Evolutionary conservation across 1,140 invertebrate genomes (phyloP).

Genomic region (Lepidostoma basale): DNA sequence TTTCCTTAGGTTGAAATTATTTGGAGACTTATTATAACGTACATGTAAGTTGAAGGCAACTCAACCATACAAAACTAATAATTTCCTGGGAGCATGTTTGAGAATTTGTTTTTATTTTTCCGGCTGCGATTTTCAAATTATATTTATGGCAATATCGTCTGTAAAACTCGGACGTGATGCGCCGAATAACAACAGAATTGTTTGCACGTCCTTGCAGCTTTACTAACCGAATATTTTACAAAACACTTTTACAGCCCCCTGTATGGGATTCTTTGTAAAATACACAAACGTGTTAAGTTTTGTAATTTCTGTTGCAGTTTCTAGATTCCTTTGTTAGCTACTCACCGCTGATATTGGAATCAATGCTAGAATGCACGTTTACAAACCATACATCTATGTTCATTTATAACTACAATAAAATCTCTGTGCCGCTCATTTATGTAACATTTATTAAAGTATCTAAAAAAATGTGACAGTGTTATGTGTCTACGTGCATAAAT

Average conservation of each 20-base stretch:
- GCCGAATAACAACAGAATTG: constrained; percentile 40
- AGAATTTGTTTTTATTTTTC: constrained; percentile 16
- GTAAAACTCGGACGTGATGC: constrained; percentile 41
- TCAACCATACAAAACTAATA: no score
- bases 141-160: constrained; percentile 45
- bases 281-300: constrained; percentile 3
- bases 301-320: neutral
- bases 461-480: no score
- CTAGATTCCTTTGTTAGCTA: neutral
- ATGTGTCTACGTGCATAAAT: no score
- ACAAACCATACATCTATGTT: neutral
- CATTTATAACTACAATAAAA: neutral
- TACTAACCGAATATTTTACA: constrained; percentile 38
- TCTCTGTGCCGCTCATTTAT: neutral
- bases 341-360: neutral
- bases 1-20: no score
- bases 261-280: constrained; percentile 12
- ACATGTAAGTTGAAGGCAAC: no score
- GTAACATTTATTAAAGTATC: no score
- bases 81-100: neutral
- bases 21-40: no score
- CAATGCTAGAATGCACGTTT: neutral
- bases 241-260: constrained; percentile 25
- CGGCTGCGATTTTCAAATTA: constrained; percentile 46
- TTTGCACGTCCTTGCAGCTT: constrained; percentile 37